Evolutionary conservation across 2,797 vertebrate species (phyloP).

Genomic region (Ibycter americanus): DNA sequence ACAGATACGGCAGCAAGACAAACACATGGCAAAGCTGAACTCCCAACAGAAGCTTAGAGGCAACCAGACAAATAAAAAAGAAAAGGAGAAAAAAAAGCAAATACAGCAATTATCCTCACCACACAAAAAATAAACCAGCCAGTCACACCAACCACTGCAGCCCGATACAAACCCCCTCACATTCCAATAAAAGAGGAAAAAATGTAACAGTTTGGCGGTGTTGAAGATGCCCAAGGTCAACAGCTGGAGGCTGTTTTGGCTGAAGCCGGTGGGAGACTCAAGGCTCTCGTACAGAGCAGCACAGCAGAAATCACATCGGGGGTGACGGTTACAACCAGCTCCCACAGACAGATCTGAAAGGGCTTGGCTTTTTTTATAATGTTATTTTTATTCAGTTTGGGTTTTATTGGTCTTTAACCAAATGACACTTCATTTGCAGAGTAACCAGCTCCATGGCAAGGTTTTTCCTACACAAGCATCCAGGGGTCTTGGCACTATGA

Average conservation of each 20-base stretch:
- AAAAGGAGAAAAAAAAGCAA: neutral
- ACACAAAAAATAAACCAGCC: neutral
- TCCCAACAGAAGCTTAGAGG: neutral
- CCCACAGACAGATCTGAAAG: neutral
- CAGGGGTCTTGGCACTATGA: neutral
- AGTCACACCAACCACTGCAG: neutral
- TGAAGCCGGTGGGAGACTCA: neutral
- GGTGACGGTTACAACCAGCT: neutral
- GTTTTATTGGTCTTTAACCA: neutral
- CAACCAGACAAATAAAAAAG: neutral
- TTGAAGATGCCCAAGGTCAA: neutral
- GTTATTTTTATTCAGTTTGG: neutral
- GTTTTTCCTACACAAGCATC: neutral
- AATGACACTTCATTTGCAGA: neutral
- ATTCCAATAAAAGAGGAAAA: neutral
- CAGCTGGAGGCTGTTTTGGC: slow-evolving; percentile 1
- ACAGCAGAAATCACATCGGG: neutral
- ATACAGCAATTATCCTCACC: neutral
- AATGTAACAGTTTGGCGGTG: neutral
- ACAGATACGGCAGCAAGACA: neutral
- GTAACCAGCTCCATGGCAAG: neutral
- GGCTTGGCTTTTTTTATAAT: neutral
- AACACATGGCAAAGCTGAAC: neutral
- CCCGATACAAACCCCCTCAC: neutral
- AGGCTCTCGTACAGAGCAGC: neutral